phyloP scores from a whole-genome alignment of 2,113 vertebrate species.

The Grus americana region DNA sequence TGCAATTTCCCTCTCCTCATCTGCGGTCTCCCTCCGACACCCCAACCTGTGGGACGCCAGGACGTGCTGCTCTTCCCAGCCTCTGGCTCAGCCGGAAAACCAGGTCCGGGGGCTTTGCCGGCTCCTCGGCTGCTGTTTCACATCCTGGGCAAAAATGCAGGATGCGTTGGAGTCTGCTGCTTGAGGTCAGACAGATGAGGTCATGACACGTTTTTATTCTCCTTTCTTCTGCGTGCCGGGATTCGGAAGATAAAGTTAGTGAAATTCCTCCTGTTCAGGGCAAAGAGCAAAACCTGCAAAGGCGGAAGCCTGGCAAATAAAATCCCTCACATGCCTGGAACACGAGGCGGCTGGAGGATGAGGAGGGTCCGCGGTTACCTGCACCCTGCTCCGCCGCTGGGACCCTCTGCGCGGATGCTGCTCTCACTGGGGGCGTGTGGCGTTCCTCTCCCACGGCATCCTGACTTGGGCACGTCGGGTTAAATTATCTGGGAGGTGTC shows the following conservation, averaged over 20 bases:
- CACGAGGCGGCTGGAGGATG: background rate
- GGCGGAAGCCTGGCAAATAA: background rate
- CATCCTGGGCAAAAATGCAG: rapidly evolving
- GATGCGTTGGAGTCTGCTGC: background rate
- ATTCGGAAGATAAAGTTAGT: background rate
- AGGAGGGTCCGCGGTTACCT: background rate
- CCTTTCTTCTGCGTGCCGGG: background rate
- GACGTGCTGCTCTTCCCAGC: background rate
- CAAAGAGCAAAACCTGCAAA: slow-evolving; percentile 4
- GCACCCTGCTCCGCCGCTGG: rapidly evolving
- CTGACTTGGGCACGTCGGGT: rapidly evolving
- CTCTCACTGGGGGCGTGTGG: rapidly evolving
- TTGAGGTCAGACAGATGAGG: background rate
- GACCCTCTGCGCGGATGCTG: rapidly evolving
- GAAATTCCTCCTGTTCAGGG: background rate
- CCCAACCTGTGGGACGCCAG: rapidly evolving
- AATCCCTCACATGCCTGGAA: background rate
- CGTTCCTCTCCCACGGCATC: background rate
- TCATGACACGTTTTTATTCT: background rate
- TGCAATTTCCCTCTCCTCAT: background rate
- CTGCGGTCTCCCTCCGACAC: rapidly evolving
- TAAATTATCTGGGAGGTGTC: background rate
- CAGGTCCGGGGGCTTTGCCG: rapidly evolving
- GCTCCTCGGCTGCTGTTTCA: background rate
- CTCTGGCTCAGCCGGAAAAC: background rate